A percentile compares a stretch with the other conserved stretches of the same genome.
Evolutionary conservation across 1,140 invertebrate species (phyloP).

Genomic region (Drosophila orosa): DNA sequence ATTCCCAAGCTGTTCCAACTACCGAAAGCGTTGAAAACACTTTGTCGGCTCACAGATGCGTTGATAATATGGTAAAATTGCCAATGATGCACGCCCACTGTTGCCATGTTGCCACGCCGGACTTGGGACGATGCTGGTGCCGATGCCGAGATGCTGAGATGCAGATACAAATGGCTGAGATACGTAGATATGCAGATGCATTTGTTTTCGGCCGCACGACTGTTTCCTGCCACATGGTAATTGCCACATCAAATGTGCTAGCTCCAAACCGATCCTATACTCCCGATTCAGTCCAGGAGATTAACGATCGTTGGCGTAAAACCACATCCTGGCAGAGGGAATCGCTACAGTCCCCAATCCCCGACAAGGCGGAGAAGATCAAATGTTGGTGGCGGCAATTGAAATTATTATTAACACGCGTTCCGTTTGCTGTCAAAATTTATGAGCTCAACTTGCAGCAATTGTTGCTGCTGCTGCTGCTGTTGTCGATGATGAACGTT

Average conservation of each 20-base stretch:
- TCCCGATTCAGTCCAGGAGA: slow-evolving; percentile 26
- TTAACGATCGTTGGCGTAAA: slow-evolving; percentile 63
- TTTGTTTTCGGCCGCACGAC: slow-evolving; percentile 55
- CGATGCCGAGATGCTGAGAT: slow-evolving; percentile 21
- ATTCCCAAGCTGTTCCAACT: slow-evolving; percentile 47
- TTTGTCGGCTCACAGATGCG: slow-evolving; percentile 82
- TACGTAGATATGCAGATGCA: slow-evolving; percentile 54
- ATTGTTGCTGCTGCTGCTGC: slow-evolving; percentile 46
- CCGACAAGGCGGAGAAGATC: slow-evolving; percentile 41
- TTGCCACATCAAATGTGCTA: slow-evolving; percentile 72
- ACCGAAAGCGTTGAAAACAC: slow-evolving; percentile 82
- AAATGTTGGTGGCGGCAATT: slow-evolving; percentile 49
- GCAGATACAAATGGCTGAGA: slow-evolving; percentile 46
- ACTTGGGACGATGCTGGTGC: neutral
- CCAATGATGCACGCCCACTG: slow-evolving; percentile 81
- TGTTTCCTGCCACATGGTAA: slow-evolving; percentile 71
- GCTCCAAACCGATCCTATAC: slow-evolving; percentile 9
- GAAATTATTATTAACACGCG: slow-evolving; percentile 67
- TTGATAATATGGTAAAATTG: slow-evolving; percentile 83
- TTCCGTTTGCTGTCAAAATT: slow-evolving; percentile 77
- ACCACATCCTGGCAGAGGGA: slow-evolving; percentile 66
- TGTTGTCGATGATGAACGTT: slow-evolving; percentile 39
- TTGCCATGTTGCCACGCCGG: slow-evolving; percentile 42
- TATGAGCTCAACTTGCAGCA: slow-evolving; percentile 70
- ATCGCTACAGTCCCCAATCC: slow-evolving; percentile 3